Evolutionary conservation across 2,797 vertebrate genomes (phyloP).

Genomic region (Heterohyrax brucei): DNA sequence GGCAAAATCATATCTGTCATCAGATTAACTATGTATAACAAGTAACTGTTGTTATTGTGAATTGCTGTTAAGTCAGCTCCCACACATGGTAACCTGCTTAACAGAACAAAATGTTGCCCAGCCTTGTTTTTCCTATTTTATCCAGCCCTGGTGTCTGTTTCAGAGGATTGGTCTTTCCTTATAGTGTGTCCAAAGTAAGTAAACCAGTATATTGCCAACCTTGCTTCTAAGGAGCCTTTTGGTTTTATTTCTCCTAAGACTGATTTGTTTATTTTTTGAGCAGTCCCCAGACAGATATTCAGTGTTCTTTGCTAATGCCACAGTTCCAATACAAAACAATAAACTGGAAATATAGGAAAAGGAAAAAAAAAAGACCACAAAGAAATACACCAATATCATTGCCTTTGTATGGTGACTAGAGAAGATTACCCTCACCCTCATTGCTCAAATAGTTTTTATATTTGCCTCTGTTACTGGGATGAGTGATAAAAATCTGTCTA

Average conservation of each 20-base stretch:
- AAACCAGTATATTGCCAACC: too few relatives aligned
- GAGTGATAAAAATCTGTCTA: not conserved
- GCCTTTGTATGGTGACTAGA: not conserved
- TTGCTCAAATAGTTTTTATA: not conserved
- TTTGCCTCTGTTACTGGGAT: not conserved
- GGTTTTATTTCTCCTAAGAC: not conserved
- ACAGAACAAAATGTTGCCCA: not conserved
- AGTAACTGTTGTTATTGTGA: not conserved
- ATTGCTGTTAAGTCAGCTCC: not conserved
- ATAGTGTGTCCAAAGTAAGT: not conserved
- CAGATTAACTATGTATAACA: not conserved
- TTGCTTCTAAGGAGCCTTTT: not conserved
- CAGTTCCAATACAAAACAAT: not conserved
- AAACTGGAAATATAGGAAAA: not conserved
- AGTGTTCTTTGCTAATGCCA: not conserved
- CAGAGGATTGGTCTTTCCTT: not conserved
- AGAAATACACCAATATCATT: not conserved
- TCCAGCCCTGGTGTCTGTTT: not conserved
- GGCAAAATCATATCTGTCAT: not conserved
- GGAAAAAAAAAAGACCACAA: not conserved
- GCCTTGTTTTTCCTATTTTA: not conserved
- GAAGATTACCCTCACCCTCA: rapidly evolving
- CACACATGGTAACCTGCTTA: not conserved
- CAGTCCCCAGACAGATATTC: not conserved
- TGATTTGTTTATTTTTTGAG: not conserved